These are phyloP conservation scores for Chrysolina americana DNA, from an alignment of 2,888 invertebrate genomes.

Conservation along the genomic window DNA sequence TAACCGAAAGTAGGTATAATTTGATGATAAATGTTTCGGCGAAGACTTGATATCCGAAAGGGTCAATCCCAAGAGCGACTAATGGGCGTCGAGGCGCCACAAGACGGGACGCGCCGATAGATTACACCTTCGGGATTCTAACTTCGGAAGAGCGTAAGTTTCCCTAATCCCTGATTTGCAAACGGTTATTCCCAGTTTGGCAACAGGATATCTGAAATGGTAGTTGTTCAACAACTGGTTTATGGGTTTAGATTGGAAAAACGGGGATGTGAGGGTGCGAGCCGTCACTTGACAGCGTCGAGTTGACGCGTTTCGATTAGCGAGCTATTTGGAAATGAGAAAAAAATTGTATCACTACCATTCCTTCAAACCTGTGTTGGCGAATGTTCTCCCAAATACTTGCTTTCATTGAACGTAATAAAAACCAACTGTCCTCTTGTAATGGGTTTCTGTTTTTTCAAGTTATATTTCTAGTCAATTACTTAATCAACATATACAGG, in stretches of 20 bases:
- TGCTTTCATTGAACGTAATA: no score
- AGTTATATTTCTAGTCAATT: no score
- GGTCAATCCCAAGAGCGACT: constrained; percentile 65
- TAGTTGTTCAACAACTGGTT: constrained; percentile 38
- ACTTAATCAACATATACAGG: no score
- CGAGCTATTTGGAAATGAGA: no score
- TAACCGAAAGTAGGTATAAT: constrained; percentile 59
- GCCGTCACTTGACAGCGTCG: no score
- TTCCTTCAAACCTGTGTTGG: no score
- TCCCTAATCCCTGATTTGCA: constrained; percentile 68
- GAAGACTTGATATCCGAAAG: constrained; percentile 62
- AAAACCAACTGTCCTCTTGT: no score
- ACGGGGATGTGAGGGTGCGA: no score
- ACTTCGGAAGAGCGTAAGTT: constrained; percentile 65
- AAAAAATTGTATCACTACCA: no score
- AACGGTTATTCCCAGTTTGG: constrained; percentile 59
- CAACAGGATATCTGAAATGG: constrained; percentile 48
- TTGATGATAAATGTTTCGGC: constrained; percentile 65
- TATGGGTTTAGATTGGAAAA: not conserved
- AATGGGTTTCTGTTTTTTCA: no score
- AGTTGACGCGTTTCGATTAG: no score
- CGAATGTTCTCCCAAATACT: no score
- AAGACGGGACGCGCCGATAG: constrained; percentile 64
- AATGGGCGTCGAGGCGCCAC: constrained; percentile 66
- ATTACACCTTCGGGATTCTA: constrained; percentile 68